Conservation (phyloP, 2,113 vertebrate species). For the Charina bottae region DNA sequence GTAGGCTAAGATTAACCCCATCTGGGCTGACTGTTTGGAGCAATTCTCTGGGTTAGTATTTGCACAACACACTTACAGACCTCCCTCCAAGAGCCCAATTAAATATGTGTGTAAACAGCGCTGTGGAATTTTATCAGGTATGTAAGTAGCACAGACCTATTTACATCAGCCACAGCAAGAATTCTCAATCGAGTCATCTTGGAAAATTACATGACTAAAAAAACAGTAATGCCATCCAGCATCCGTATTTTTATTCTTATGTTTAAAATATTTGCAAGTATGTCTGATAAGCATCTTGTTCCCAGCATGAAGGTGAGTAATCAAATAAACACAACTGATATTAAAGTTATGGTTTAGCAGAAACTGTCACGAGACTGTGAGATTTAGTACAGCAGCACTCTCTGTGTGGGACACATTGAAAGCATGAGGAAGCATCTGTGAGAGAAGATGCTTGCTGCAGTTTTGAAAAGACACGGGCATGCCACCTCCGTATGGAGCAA, state of each 20-base stretch:
- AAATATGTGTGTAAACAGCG: background rate
- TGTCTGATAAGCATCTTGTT: background rate
- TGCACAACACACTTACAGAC: background rate
- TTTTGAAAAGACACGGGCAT: background rate
- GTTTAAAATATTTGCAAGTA: background rate
- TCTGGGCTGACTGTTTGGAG: background rate
- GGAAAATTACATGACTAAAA: background rate
- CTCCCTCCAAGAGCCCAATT: background rate
- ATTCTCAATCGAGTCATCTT: background rate
- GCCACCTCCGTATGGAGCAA: too few species aligned
- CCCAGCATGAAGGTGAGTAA: background rate
- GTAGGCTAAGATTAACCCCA: background rate
- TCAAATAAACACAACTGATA: background rate
- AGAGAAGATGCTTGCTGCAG: too few species aligned
- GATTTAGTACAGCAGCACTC: background rate
- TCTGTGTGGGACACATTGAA: background rate
- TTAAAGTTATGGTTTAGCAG: conserved; percentile 15
- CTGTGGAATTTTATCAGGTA: background rate
- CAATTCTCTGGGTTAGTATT: background rate
- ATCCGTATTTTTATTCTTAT: background rate
- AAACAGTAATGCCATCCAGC: too few species aligned
- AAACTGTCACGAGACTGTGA: background rate
- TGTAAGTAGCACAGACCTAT: background rate
- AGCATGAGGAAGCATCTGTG: background rate
- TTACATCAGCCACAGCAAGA: background rate